Conservation (phyloP, 2,888 invertebrate species). For the Drosophila mercatorum region DNA sequence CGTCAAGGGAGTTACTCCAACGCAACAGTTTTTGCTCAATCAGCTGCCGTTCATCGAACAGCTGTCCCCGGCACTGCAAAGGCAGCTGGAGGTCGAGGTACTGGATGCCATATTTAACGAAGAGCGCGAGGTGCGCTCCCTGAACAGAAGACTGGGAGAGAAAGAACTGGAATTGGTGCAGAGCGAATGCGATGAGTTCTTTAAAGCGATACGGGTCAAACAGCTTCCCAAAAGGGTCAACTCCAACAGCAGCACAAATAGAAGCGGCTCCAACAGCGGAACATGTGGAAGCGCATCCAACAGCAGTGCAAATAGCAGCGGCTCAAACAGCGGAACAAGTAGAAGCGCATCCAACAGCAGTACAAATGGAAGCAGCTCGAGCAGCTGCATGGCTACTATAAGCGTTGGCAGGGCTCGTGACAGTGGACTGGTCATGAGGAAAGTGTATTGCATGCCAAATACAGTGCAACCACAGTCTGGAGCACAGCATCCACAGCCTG, state of each 20-base stretch:
- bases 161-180: slow-evolving; percentile 22
- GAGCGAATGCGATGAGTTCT: slow-evolving; percentile 57
- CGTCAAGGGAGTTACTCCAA: background rate
- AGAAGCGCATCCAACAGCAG: background rate
- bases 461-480: no score
- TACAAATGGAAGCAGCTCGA: background rate
- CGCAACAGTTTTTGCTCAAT: slow-evolving; percentile 33
- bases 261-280: no score
- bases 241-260: no score
- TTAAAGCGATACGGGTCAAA: slow-evolving; percentile 58
- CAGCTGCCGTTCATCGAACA: slow-evolving; percentile 48
- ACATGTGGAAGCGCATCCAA: no score
- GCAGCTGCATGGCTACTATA: background rate
- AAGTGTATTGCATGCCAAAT: slow-evolving; percentile 11
- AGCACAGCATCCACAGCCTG: background rate
- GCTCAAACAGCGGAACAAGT: no score
- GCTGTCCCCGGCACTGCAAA: slow-evolving; percentile 44
- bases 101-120: slow-evolving; percentile 59
- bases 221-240: slow-evolving; percentile 20
- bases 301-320: background rate
- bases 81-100: slow-evolving; percentile 69
- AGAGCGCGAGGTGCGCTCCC: slow-evolving; percentile 40
- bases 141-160: background rate
- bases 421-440: slow-evolving; percentile 12
- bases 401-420: background rate